Evolutionary conservation across 2,888 invertebrate species (phyloP).

Genomic region (Odontothrips loti): DNA sequence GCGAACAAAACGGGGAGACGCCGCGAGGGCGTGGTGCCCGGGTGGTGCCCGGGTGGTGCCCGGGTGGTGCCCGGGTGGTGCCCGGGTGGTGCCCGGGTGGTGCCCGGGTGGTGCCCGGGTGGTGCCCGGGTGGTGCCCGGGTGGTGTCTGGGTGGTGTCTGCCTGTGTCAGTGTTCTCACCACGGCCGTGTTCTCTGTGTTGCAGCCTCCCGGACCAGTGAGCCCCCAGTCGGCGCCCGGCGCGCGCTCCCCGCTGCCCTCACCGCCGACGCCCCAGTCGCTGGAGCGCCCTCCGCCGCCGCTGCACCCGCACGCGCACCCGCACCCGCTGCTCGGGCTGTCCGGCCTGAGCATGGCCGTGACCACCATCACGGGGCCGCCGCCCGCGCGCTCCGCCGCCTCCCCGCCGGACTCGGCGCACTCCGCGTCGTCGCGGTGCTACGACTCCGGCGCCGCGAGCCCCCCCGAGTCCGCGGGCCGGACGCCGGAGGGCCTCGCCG

Average conservation of each 20-base stretch:
- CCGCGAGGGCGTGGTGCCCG: constrained; percentile 30
- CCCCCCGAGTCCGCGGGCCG: constrained; percentile 15
- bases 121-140: too few relatives aligned
- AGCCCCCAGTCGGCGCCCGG: constrained; percentile 30
- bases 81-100: too few relatives aligned
- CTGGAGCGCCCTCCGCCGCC: constrained; percentile 32
- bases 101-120: too few relatives aligned
- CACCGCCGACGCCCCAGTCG: constrained; percentile 34
- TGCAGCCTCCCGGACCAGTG: constrained; percentile 36
- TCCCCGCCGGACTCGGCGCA: constrained; percentile 34
- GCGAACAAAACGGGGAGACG: constrained; percentile 33
- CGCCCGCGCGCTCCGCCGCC: constrained; percentile 31
- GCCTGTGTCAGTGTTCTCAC: neutral
- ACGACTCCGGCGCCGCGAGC: constrained; percentile 19
- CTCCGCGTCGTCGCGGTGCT: constrained; percentile 20
- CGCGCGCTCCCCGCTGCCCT: constrained; percentile 37
- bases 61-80: too few relatives aligned
- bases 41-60: too few relatives aligned
- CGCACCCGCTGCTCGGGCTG: constrained; percentile 29
- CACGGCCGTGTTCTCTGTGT: constrained; percentile 33
- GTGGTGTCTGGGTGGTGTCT: constrained; percentile 10
- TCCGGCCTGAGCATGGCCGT: constrained; percentile 33
- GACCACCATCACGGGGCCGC: constrained; percentile 27
- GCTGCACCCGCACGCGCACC: constrained; percentile 29
- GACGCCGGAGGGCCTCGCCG: constrained; percentile 50